These are phyloP conservation scores for Centropus bengalensis DNA, from an alignment of 2,113 vertebrate genomes.

Conservation along the genomic window DNA sequence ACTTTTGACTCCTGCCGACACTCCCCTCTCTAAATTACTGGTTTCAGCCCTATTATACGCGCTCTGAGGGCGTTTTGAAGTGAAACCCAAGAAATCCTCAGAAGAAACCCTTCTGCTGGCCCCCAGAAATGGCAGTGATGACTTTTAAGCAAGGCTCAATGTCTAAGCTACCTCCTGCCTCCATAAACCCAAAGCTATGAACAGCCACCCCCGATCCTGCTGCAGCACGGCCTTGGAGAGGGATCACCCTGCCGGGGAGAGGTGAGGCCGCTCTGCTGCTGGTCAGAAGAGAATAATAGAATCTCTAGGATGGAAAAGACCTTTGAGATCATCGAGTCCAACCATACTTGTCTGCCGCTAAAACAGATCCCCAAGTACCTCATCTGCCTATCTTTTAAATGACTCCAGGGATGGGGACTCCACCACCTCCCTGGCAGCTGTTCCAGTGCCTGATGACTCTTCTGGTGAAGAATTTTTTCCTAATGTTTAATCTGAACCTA, in stretches of 20 bases:
- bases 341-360: too few relatives aligned
- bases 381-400: too few relatives aligned
- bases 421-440: too few relatives aligned
- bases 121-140: background rate
- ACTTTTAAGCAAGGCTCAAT: background rate
- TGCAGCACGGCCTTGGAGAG: background rate
- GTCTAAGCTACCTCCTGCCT: background rate
- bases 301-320: too few relatives aligned
- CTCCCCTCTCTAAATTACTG: background rate
- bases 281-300: background rate
- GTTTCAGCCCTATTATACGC: background rate
- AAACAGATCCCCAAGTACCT: too few relatives aligned
- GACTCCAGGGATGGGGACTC: too few relatives aligned
- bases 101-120: background rate
- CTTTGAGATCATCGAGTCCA: too few relatives aligned
- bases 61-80: background rate
- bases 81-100: background rate
- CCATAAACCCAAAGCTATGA: background rate
- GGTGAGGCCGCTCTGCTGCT: background rate
- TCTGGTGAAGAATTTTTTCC: too few relatives aligned
- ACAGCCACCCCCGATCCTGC: background rate
- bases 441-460: too few relatives aligned
- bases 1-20: background rate
- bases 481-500: too few relatives aligned
- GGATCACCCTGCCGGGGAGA: rapidly evolving